A percentile compares a stretch with the other conserved stretches of the same genome.
Conservation (phyloP, 1,140 invertebrate species). For the Theocolax elegans region DNA sequence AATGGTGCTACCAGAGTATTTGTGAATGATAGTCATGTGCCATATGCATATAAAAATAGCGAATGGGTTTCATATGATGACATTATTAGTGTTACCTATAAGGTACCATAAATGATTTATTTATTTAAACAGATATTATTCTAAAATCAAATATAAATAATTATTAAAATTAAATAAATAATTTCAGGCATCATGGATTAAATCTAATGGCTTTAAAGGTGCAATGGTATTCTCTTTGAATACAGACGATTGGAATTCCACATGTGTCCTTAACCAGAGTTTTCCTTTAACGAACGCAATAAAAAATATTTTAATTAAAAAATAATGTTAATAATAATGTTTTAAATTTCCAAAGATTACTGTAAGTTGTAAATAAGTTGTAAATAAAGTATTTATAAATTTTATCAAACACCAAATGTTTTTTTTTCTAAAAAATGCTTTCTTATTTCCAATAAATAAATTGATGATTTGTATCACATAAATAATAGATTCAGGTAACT, state of each 20-base stretch:
- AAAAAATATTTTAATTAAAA: conserved; percentile 33
- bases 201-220: conserved; percentile 73
- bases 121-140: conserved; percentile 33
- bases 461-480: conserved; percentile 25
- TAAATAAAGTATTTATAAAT: conserved; percentile 37
- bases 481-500: conserved; percentile 33
- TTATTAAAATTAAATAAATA: conserved; percentile 46
- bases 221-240: conserved; percentile 84
- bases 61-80: conserved; percentile 95
- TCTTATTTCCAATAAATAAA: background rate
- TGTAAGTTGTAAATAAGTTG: conserved; percentile 32
- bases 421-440: too few species aligned
- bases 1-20: conserved; percentile 69
- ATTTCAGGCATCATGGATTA: conserved; percentile 73
- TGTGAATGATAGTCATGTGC: conserved; percentile 78
- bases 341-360: conserved; percentile 13
- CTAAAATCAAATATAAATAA: conserved; percentile 27
- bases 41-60: conserved; percentile 78
- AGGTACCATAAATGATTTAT: conserved; percentile 68
- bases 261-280: conserved; percentile 56
- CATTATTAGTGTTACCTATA: conserved; percentile 76
- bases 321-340: conserved; percentile 1
- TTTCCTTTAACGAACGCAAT: conserved; percentile 57
- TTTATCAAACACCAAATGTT: conserved; percentile 5
- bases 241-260: conserved; percentile 74